Evolutionary conservation across 2,797 vertebrate genomes (phyloP).

Genomic region (Megalops cyprinoides): DNA sequence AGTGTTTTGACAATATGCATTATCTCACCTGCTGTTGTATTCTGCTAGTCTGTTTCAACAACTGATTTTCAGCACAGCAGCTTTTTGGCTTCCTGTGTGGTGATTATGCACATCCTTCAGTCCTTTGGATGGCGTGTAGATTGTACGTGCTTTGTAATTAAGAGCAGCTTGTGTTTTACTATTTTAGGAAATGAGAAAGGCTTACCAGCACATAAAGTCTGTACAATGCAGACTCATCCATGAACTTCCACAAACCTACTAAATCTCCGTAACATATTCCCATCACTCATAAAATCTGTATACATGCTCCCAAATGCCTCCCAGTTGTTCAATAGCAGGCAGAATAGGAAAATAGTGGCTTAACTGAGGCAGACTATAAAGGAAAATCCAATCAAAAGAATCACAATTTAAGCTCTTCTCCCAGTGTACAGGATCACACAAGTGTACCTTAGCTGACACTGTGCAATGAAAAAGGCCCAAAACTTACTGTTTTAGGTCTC

Average conservation of each 20-base stretch:
- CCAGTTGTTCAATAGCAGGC: neutral
- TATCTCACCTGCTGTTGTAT: slow-evolving; percentile 1
- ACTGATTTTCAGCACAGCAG: neutral
- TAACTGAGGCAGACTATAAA: neutral
- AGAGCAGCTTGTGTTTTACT: slow-evolving; percentile 8
- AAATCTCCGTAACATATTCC: neutral
- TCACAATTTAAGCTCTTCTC: neutral
- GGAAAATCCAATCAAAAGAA: slow-evolving; percentile 1
- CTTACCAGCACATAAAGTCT: slow-evolving; percentile 19
- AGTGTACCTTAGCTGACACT: neutral
- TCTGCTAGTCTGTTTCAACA: slow-evolving; percentile 4
- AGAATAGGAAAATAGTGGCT: neutral
- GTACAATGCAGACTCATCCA: neutral
- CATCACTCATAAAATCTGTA: neutral
- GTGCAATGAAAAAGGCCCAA: neutral
- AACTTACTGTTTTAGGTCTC: neutral
- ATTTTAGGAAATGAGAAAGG: slow-evolving; percentile 32
- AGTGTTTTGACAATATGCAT: slow-evolving; percentile 12
- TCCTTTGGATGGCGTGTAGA: neutral
- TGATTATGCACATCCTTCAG: too few species aligned
- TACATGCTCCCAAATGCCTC: neutral
- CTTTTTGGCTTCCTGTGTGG: neutral
- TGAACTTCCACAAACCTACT: neutral
- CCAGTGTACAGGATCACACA: neutral
- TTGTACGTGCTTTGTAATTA: neutral